Evolutionary conservation across 2,888 invertebrate species (phyloP).

Genomic region (Bimastos eiseni): DNA sequence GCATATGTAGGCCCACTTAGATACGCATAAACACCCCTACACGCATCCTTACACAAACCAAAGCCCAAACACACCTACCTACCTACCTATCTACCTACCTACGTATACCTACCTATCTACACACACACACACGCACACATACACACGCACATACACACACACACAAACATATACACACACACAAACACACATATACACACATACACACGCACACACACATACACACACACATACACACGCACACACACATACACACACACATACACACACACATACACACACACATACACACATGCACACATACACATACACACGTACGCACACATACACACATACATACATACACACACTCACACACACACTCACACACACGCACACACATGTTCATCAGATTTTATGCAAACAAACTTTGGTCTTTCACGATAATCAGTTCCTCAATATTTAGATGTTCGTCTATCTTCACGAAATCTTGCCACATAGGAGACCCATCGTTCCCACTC

Average conservation of each 20-base stretch:
- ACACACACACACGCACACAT: not conserved
- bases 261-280: no score
- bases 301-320: no score
- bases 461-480: not conserved
- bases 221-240: no score
- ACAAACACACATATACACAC: not conserved
- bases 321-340: no score
- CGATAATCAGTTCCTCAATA: not conserved
- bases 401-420: not conserved
- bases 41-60: not conserved
- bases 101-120: not conserved
- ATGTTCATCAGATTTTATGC: not conserved
- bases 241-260: no score
- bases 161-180: not conserved
- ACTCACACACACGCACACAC: not conserved
- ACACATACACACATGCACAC: no score
- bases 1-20: no score
- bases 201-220: not conserved
- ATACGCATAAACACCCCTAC: not conserved
- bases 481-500: not conserved
- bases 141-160: not conserved
- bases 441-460: not conserved
- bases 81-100: not conserved
- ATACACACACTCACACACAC: no score
- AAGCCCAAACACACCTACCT: not conserved